A percentile compares a stretch with the other conserved stretches of the same genome.
Conservation (phyloP, 1,140 invertebrate species). For the Spodoptera litura region DNA sequence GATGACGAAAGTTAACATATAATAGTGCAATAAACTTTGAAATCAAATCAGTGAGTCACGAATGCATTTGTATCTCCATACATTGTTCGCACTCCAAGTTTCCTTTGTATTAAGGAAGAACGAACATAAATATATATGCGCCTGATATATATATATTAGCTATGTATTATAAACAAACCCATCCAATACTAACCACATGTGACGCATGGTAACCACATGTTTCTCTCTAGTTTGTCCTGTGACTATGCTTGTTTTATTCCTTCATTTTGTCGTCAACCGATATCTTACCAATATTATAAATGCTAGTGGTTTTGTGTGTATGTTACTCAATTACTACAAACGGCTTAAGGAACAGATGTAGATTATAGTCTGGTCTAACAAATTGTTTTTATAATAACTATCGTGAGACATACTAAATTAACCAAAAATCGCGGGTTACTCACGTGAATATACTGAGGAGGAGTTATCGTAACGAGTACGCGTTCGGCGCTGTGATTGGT, state of each 20-base stretch:
- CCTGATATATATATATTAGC: neutral
- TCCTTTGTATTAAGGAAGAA: slow-evolving; percentile 1
- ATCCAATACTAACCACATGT: slow-evolving; percentile 19
- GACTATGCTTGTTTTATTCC: neutral
- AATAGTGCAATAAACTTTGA: slow-evolving; percentile 1
- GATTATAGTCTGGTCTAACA: too few relatives aligned
- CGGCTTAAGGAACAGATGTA: too few relatives aligned
- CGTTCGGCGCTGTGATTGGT: too few relatives aligned
- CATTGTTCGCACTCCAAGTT: slow-evolving; percentile 12
- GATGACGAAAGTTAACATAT: neutral
- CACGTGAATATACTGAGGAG: too few relatives aligned
- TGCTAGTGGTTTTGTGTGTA: too few relatives aligned
- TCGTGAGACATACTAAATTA: too few relatives aligned
- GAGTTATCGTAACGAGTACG: too few relatives aligned
- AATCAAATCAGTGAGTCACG: neutral
- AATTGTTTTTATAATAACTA: too few relatives aligned
- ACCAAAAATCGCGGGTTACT: too few relatives aligned
- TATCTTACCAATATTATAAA: too few relatives aligned
- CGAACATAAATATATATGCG: neutral
- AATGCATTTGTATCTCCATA: slow-evolving; percentile 2
- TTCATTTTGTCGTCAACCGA: neutral
- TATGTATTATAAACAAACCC: slow-evolving; percentile 21
- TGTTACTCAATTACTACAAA: too few relatives aligned
- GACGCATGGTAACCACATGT: slow-evolving; percentile 25
- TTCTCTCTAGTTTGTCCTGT: slow-evolving; percentile 2